These are phyloP conservation scores for Brachyhypopomus gauderio DNA, from an alignment of 2,113 vertebrate species.

Conservation along the genomic window DNA sequence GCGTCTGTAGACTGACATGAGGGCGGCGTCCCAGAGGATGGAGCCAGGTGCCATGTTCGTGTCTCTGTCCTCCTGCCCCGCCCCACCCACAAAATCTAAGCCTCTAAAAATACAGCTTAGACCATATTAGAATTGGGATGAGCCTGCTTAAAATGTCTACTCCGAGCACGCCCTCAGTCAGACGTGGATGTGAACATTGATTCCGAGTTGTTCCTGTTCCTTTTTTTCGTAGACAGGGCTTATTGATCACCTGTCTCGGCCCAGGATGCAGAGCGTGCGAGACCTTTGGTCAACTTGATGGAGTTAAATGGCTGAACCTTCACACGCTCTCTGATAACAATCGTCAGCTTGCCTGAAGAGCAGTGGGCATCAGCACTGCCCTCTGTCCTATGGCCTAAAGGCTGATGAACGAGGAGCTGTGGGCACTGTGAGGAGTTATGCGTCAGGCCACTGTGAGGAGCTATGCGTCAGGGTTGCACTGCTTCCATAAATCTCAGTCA, in stretches of 20 bases:
- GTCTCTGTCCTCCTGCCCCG: neutral
- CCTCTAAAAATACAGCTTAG: neutral
- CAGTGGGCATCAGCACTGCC: conserved; percentile 10
- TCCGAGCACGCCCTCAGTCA: neutral
- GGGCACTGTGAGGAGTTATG: conserved; percentile 35
- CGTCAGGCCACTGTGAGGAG: conserved; percentile 46
- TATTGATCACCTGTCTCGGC: conserved; percentile 36
- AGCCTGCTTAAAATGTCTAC: conserved; percentile 1
- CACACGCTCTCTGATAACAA: conserved; percentile 34
- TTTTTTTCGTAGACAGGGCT: conserved; percentile 15
- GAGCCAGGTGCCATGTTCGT: conserved; percentile 16
- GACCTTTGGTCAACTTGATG: neutral
- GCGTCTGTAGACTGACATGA: conserved; percentile 50
- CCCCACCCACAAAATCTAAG: neutral
- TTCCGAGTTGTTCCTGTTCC: conserved; percentile 1
- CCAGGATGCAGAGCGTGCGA: neutral
- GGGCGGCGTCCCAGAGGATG: neutral
- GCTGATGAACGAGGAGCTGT: conserved; percentile 48
- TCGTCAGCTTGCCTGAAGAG: conserved; percentile 30
- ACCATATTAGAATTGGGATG: neutral
- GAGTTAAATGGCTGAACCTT: conserved; percentile 14
- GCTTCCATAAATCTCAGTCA: conserved; percentile 16
- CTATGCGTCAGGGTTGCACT: conserved; percentile 27
- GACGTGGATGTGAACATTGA: conserved; percentile 7
- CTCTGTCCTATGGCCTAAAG: conserved; percentile 37